Conservation (phyloP, 1,140 invertebrate species). For the Eueides isabella region DNA sequence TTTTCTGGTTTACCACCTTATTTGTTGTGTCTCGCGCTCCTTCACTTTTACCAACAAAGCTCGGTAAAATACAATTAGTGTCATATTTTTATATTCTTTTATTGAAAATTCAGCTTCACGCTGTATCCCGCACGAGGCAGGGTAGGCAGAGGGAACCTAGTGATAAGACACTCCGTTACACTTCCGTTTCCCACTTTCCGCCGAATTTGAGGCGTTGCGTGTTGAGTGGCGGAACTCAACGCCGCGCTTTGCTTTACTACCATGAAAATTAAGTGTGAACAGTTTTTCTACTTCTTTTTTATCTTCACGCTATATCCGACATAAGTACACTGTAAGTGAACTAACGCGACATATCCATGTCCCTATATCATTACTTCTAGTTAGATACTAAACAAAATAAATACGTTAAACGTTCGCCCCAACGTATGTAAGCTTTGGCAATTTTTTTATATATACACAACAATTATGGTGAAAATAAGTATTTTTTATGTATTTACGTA, state of each 20-base stretch:
- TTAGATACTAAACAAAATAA: neutral
- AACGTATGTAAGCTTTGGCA: neutral
- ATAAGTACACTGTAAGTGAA: neutral
- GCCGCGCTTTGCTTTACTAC: neutral
- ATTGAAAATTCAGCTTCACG: neutral
- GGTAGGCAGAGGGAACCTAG: neutral
- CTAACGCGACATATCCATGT: neutral
- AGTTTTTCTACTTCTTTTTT: too few species aligned
- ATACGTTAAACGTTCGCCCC: neutral
- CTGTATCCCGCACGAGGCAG: too few species aligned
- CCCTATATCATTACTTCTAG: neutral
- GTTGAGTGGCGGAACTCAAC: neutral
- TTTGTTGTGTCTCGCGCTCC: slow-evolving; percentile 10
- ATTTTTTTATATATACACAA: neutral
- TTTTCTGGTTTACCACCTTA: slow-evolving; percentile 27
- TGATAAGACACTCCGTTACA: neutral
- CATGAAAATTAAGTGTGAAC: neutral
- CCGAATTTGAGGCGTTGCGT: too few species aligned
- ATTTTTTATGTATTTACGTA: too few species aligned
- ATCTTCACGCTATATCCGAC: too few species aligned
- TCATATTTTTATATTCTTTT: neutral
- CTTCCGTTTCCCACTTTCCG: too few species aligned
- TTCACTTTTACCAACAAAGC: slow-evolving; percentile 5
- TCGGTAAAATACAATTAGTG: slow-evolving; percentile 14
- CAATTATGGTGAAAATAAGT: neutral